Percentiles rank a stretch among this genome's conserved stretches.
Evolutionary conservation across 1,140 invertebrate species (phyloP).

Genomic region (Brachionus sp.): DNA sequence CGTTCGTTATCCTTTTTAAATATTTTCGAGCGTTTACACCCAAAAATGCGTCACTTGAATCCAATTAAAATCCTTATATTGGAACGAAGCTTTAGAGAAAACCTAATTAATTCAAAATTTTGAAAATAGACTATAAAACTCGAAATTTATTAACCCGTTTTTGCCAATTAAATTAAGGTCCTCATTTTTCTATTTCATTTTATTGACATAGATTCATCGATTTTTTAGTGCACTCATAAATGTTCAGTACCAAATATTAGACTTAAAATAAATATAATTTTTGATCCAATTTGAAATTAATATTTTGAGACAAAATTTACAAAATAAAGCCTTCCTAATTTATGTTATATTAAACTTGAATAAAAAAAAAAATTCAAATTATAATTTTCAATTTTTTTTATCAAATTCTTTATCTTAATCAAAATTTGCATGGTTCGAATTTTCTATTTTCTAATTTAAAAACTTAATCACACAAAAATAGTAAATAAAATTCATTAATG

Average conservation of each 20-base stretch:
- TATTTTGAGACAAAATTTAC: neutral
- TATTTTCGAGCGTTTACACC: neutral
- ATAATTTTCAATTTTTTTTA: neutral
- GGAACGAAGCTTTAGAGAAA: neutral
- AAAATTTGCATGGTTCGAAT: too few relatives aligned
- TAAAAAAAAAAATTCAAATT: neutral
- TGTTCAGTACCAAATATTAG: neutral
- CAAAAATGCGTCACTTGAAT: neutral
- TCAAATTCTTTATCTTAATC: too few relatives aligned
- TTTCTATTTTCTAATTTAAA: too few relatives aligned
- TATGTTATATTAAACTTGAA: neutral
- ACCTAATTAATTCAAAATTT: neutral
- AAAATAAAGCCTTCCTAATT: neutral
- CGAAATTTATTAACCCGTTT: constrained; percentile 23
- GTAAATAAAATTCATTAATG: too few relatives aligned
- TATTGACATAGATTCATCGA: neutral
- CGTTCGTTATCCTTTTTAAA: neutral
- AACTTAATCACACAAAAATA: too few relatives aligned
- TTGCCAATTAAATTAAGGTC: neutral
- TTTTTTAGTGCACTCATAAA: neutral
- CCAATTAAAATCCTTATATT: neutral
- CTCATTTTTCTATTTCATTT: neutral
- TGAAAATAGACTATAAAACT: neutral
- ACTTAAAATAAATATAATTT: neutral
- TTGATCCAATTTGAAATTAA: neutral